Evolutionary conservation across 2,888 invertebrate genomes (phyloP).

Genomic region (Toxonevra muliebris): DNA sequence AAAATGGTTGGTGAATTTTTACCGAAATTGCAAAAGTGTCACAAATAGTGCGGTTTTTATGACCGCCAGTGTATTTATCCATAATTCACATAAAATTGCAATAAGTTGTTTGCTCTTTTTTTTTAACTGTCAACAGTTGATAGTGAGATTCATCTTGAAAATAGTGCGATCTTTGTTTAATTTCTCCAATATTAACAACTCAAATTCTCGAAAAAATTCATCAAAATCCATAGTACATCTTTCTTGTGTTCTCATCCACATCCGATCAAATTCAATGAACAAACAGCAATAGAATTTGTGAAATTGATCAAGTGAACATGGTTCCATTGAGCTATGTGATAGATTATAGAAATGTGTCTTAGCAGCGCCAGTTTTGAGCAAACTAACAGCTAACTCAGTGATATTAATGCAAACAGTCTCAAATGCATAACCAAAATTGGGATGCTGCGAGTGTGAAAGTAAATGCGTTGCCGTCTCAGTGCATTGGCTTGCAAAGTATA

Average conservation of each 20-base stretch:
- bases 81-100: too few relatives aligned
- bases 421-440: constrained; percentile 86
- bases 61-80: too few relatives aligned
- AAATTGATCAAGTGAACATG: constrained; percentile 79
- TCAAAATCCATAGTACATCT: constrained; percentile 96
- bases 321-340: constrained; percentile 66
- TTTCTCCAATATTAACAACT: constrained; percentile 74
- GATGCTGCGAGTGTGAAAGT: constrained; percentile 87
- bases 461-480: constrained; percentile 82
- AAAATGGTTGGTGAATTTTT: too few relatives aligned
- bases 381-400: constrained; percentile 86
- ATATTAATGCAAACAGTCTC: constrained; percentile 96
- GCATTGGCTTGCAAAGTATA: constrained; percentile 87
- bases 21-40: too few relatives aligned
- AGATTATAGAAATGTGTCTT: constrained; percentile 93
- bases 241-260: constrained; percentile 93
- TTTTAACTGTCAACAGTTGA: constrained; percentile 71
- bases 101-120: neutral
- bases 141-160: constrained; percentile 81
- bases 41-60: too few relatives aligned
- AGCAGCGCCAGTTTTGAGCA: constrained; percentile 82
- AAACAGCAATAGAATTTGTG: constrained; percentile 94
- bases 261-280: constrained; percentile 92
- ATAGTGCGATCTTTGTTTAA: constrained; percentile 76
- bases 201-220: constrained; percentile 84